phyloP scores from a whole-genome alignment of 2,888 invertebrate genomes.

The Erynnis tages region DNA sequence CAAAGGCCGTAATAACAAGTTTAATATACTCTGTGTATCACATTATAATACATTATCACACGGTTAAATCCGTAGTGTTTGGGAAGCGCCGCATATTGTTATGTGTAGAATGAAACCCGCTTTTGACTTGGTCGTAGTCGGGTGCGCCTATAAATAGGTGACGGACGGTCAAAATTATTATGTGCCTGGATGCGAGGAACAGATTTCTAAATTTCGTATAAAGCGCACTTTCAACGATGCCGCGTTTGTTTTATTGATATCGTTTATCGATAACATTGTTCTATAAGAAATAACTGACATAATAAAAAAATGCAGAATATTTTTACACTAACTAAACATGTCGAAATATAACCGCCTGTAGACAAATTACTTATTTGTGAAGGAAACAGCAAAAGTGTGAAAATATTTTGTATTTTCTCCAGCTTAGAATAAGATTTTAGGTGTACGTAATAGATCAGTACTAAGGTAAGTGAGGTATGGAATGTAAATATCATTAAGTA shows the following conservation, averaged over 20 bases:
- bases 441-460: slow-evolving; percentile 66
- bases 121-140: slow-evolving; percentile 34
- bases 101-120: slow-evolving; percentile 9
- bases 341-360: no score
- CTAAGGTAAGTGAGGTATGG: slow-evolving; percentile 71
- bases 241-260: slow-evolving; percentile 30
- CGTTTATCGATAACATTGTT: slow-evolving; percentile 55
- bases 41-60: not conserved
- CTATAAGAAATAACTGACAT: slow-evolving; percentile 58
- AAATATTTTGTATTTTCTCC: slow-evolving; percentile 39
- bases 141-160: slow-evolving; percentile 23
- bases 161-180: slow-evolving; percentile 22
- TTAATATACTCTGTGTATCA: slow-evolving; percentile 19
- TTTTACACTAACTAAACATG: no score
- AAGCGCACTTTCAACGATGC: slow-evolving; percentile 20
- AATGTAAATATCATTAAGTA: slow-evolving; percentile 81
- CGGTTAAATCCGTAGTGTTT: slow-evolving; percentile 5
- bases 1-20: slow-evolving; percentile 23
- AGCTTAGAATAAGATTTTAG: slow-evolving; percentile 65
- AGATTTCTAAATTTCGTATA: slow-evolving; percentile 23
- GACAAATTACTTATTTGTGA: no score
- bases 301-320: slow-evolving; percentile 67
- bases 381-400: slow-evolving; percentile 20
- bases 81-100: slow-evolving; percentile 14
- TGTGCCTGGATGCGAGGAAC: slow-evolving; percentile 21